A percentile compares a stretch with the other conserved stretches of the same genome.
Evolutionary conservation across 2,797 vertebrate genomes (phyloP).

Genomic region (Taeniopygia guttata): DNA sequence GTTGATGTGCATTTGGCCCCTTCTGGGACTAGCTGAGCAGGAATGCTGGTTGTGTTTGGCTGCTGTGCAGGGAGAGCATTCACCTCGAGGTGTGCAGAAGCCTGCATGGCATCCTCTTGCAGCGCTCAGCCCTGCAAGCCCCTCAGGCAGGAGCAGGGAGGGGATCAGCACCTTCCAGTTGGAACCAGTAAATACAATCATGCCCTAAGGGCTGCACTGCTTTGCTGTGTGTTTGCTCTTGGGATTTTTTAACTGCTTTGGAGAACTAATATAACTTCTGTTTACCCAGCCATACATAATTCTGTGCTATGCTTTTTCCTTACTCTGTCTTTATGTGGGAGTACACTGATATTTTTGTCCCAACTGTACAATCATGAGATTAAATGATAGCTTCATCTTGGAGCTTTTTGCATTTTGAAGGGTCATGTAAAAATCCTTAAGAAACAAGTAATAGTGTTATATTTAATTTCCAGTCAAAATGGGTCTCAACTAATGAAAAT

Average conservation of each 20-base stretch:
- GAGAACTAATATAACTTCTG: neutral
- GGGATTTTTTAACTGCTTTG: neutral
- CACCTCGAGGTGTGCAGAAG: neutral
- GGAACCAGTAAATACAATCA: rapidly evolving
- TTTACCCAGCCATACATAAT: neutral
- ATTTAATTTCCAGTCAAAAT: constrained; percentile 1
- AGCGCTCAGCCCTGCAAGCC: neutral
- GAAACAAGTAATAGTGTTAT: neutral
- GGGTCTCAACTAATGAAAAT: neutral
- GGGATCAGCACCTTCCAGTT: neutral
- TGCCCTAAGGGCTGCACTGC: neutral
- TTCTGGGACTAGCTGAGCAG: neutral
- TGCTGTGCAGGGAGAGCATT: neutral
- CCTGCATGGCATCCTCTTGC: neutral
- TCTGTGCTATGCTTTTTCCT: neutral
- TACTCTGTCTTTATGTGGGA: neutral
- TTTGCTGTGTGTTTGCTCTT: neutral
- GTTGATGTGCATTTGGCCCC: neutral
- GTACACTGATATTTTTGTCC: neutral
- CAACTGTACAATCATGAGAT: neutral
- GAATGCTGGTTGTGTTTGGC: neutral
- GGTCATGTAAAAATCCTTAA: neutral
- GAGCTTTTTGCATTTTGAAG: neutral
- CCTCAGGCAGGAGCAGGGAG: neutral
- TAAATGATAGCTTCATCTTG: constrained; percentile 2